These are phyloP conservation scores for Holothuria leucospilota DNA, from an alignment of 53 echinoderm and acorn worm species.

Conservation along the genomic window DNA sequence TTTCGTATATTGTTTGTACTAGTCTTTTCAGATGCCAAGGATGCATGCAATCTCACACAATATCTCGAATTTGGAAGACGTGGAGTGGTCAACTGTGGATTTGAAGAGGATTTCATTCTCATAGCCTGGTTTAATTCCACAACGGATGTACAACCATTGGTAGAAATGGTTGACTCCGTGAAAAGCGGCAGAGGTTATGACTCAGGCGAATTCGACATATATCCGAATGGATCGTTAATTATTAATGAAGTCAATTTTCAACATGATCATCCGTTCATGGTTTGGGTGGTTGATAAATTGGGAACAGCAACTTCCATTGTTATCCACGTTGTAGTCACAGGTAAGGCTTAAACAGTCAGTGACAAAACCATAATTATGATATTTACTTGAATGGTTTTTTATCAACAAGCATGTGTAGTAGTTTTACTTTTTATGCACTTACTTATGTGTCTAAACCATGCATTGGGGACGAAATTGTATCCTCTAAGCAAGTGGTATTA, in stretches of 20 bases:
- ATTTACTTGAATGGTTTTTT: no score
- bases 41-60: not conserved
- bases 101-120: not conserved
- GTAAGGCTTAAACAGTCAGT: no score
- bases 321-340: no score
- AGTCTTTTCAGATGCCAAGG: no score
- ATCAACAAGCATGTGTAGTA: no score
- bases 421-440: no score
- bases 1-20: no score
- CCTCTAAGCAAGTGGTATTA: no score
- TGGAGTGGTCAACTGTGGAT: not conserved
- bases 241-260: slow-evolving; percentile 2
- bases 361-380: no score
- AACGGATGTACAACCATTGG: not conserved
- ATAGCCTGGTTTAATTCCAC: not conserved
- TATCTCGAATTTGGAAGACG: not conserved
- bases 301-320: no score
- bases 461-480: no score
- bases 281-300: not conserved
- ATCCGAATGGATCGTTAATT: not conserved
- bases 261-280: not conserved
- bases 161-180: not conserved
- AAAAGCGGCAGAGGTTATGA: slow-evolving; percentile 13
- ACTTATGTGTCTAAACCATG: no score
- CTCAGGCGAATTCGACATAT: slow-evolving; percentile 13